Percentiles rank a stretch among this genome's conserved stretches.
These are phyloP conservation scores for Holocentrus rufus DNA, from an alignment of 2,797 vertebrate species.

Conservation along the genomic window DNA sequence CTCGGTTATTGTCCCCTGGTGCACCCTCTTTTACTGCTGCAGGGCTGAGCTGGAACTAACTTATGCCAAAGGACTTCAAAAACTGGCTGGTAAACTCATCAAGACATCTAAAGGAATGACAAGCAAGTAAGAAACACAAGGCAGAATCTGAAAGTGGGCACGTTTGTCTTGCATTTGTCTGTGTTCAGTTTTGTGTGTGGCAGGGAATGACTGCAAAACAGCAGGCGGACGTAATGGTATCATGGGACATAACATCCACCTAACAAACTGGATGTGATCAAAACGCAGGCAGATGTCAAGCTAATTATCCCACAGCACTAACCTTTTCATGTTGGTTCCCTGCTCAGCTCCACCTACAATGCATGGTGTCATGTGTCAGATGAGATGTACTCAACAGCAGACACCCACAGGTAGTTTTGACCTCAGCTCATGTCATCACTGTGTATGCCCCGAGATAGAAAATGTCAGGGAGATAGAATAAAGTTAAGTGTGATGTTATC, in stretches of 20 bases:
- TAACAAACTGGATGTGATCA: constrained; percentile 47
- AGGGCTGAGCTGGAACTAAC: constrained; percentile 87
- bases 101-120: constrained; percentile 83
- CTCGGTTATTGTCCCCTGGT: constrained; percentile 17
- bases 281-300: constrained; percentile 57
- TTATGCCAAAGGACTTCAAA: constrained; percentile 88
- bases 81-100: constrained; percentile 85
- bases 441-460: constrained; percentile 14
- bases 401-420: constrained; percentile 84
- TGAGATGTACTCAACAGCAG: constrained; percentile 87
- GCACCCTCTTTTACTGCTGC: constrained; percentile 35
- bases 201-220: constrained; percentile 14
- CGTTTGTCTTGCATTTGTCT: constrained; percentile 6
- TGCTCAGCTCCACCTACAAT: constrained; percentile 83
- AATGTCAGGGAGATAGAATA: neutral
- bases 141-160: neutral
- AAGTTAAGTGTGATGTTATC: constrained; percentile 3
- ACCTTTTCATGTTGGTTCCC: constrained; percentile 66
- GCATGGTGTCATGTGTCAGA: constrained; percentile 87
- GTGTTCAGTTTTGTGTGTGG: constrained; percentile 34
- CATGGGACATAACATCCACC: constrained; percentile 33
- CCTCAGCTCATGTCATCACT: constrained; percentile 18
- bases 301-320: constrained; percentile 60
- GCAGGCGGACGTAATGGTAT: constrained; percentile 38
- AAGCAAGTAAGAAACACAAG: constrained; percentile 84